phyloP scores from a whole-genome alignment of 2,888 invertebrate species.

The Candidula unifasciata region DNA sequence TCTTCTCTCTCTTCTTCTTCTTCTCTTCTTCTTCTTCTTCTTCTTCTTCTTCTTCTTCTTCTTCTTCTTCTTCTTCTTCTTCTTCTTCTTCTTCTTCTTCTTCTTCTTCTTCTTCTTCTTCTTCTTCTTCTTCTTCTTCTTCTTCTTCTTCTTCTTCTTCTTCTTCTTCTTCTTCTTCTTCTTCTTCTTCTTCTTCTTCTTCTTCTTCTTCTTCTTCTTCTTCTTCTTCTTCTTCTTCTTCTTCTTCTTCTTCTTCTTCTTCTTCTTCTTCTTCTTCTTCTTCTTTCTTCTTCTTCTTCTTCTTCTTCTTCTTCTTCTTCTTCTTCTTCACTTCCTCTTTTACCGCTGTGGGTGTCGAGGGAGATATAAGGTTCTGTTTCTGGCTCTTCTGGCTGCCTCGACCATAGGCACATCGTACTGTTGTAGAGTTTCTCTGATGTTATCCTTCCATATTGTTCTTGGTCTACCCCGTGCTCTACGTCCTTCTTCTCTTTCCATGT shows the following conservation, averaged over 20 bases:
- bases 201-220: background rate
- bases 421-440: too few species aligned
- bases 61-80: background rate
- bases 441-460: too few species aligned
- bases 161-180: background rate
- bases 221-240: background rate
- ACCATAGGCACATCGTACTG: too few species aligned
- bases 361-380: too few species aligned
- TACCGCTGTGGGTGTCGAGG: too few species aligned
- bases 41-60: too few species aligned
- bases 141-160: background rate
- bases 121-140: background rate
- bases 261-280: background rate
- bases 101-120: background rate
- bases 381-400: too few species aligned
- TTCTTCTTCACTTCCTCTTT: too few species aligned
- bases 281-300: background rate
- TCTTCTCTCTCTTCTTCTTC: background rate
- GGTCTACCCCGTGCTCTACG: too few species aligned
- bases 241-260: background rate
- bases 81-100: background rate
- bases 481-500: too few species aligned
- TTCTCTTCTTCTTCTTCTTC: background rate
- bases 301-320: background rate
- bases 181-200: constrained; percentile 6